Conservation (phyloP, 2,888 invertebrate species). For the Nysson spinosus region DNA sequence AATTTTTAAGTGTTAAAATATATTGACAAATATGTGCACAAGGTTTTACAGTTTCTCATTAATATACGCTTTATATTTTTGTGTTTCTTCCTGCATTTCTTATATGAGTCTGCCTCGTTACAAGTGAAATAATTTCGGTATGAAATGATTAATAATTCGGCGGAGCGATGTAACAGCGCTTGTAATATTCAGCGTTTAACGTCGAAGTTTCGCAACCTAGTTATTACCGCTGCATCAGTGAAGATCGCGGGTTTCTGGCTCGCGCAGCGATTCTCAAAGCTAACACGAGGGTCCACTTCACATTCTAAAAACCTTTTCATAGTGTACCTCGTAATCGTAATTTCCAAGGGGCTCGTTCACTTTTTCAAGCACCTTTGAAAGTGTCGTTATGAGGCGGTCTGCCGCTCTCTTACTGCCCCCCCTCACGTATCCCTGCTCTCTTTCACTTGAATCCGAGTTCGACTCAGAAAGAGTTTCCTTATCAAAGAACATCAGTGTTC, state of each 20-base stretch:
- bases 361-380: conserved; percentile 23
- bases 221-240: conserved; percentile 43
- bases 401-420: not conserved
- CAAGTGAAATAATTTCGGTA: too few species aligned
- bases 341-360: conserved; percentile 31
- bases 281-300: conserved; percentile 13
- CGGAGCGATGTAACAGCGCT: conserved; percentile 12
- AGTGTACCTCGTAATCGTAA: conserved; percentile 33
- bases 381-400: conserved; percentile 7
- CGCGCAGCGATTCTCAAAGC: conserved; percentile 45
- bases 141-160: conserved; percentile 5
- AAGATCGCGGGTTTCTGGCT: conserved; percentile 11
- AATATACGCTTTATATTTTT: too few species aligned
- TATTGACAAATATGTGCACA: too few species aligned
- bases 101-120: too few species aligned
- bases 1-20: too few species aligned
- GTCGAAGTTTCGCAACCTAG: conserved; percentile 40
- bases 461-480: too few species aligned
- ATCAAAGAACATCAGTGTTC: too few species aligned
- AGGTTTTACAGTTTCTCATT: too few species aligned
- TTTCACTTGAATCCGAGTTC: too few species aligned
- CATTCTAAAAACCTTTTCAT: conserved; percentile 24
- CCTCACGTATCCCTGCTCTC: not conserved
- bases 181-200: conserved; percentile 34
- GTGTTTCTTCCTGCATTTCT: too few species aligned